Percentiles rank a stretch among this genome's conserved stretches.
These are phyloP conservation scores for Heliothis subflexa DNA, from an alignment of 1,140 invertebrate genomes.

Conservation along the genomic window DNA sequence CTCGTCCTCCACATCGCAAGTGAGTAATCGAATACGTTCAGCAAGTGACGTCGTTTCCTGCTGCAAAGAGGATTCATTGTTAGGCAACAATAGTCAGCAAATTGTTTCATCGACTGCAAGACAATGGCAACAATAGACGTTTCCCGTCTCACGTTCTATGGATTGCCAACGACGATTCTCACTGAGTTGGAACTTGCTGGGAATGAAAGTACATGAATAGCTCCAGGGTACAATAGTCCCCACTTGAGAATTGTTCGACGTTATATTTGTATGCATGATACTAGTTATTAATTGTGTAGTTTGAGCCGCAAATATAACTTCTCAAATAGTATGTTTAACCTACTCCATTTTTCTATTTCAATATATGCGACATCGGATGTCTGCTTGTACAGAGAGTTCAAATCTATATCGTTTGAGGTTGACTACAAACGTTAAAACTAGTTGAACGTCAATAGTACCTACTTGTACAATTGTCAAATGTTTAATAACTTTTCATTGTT, in stretches of 20 bases:
- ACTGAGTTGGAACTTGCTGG: constrained; percentile 12
- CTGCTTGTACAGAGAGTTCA: no score
- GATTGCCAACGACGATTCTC: constrained; percentile 5
- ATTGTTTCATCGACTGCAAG: constrained; percentile 33
- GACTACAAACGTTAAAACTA: no score
- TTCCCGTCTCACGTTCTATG: constrained; percentile 20
- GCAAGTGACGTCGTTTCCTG: constrained; percentile 91
- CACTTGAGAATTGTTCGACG: neutral
- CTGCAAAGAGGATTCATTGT: constrained; percentile 55
- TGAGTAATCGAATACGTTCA: constrained; percentile 92
- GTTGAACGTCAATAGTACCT: no score
- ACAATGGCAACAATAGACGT: constrained; percentile 15
- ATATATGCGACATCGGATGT: no score
- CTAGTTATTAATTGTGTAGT: neutral
- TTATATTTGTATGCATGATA: neutral
- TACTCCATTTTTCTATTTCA: no score
- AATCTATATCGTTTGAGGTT: no score
- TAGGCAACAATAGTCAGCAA: constrained; percentile 40
- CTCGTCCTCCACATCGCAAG: constrained; percentile 92
- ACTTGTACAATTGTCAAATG: no score
- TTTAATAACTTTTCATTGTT: no score
- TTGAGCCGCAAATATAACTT: no score
- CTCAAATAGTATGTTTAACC: no score
- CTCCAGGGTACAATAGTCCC: neutral
- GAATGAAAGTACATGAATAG: constrained; percentile 9